Conservation (phyloP, 2,888 invertebrate genomes). For the Synanthedon andrenaeformis region DNA sequence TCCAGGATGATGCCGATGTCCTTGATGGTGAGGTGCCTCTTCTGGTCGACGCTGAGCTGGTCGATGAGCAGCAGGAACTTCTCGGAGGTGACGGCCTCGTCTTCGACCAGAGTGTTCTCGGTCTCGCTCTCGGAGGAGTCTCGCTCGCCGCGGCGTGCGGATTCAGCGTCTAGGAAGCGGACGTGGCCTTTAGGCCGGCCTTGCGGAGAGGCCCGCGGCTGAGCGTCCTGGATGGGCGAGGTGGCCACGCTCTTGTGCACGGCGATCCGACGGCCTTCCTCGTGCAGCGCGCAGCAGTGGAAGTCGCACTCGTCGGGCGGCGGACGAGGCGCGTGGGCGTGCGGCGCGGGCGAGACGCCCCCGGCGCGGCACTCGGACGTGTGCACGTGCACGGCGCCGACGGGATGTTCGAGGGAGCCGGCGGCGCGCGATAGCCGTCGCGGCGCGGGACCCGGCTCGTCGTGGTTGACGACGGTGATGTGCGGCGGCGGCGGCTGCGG, state of each 20-base stretch:
- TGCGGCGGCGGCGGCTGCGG: conserved; percentile 80
- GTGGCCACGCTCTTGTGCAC: conserved; percentile 94
- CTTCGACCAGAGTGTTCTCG: conserved; percentile 93
- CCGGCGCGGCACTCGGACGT: conserved; percentile 82
- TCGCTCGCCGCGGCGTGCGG: conserved; percentile 73
- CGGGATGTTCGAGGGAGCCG: conserved; percentile 72
- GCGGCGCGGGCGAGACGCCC: conserved; percentile 75
- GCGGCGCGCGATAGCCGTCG: conserved; percentile 75
- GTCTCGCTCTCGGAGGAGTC: conserved; percentile 94
- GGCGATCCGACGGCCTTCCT: conserved; percentile 91
- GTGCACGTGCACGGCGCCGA: conserved; percentile 81
- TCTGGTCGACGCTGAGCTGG: conserved; percentile 92
- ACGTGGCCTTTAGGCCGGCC: conserved; percentile 82
- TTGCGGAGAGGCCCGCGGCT: conserved; percentile 76
- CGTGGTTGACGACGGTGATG: conserved; percentile 95
- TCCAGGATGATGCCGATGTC: conserved; percentile 96
- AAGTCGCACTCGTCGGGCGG: conserved; percentile 91
- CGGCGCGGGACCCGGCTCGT: conserved; percentile 82
- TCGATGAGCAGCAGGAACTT: conserved; percentile 94
- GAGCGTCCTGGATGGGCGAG: conserved; percentile 88
- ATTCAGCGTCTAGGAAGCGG: conserved; percentile 85
- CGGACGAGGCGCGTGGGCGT: conserved; percentile 64
- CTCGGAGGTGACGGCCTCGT: conserved; percentile 89
- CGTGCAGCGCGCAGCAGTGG: conserved; percentile 94
- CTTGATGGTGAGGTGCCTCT: conserved; percentile 91